phyloP scores from a whole-genome alignment of 2,797 vertebrate genomes.

The Hapalemur alaotrensis region DNA sequence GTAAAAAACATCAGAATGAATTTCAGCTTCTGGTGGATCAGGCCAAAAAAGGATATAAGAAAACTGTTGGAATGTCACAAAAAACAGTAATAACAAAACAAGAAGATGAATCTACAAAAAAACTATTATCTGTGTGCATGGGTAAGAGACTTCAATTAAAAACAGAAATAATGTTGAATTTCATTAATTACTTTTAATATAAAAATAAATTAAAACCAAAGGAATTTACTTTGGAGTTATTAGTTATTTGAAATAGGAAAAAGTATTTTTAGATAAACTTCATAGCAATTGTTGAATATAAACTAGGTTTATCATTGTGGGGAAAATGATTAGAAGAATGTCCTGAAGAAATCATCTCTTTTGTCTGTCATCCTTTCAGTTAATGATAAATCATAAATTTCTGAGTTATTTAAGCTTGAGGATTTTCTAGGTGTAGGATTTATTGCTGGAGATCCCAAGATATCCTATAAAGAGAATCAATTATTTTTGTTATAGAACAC shows the following conservation, averaged over 20 bases:
- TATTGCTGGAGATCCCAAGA: not conserved
- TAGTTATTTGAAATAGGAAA: not conserved
- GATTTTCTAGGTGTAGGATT: not conserved
- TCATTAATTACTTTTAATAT: slow-evolving; percentile 8
- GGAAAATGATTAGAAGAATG: not conserved
- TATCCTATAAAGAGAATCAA: not conserved
- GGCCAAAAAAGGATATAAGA: slow-evolving; percentile 82
- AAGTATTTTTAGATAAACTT: slow-evolving; percentile 25
- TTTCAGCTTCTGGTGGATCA: slow-evolving; percentile 85
- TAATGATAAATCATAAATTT: not conserved
- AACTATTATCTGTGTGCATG: not conserved
- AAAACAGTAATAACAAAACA: not conserved
- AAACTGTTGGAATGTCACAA: slow-evolving; percentile 47
- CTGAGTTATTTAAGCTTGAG: not conserved
- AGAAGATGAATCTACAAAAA: slow-evolving; percentile 19
- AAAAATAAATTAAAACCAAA: not conserved
- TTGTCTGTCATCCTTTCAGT: not conserved
- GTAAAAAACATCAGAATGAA: slow-evolving; percentile 83
- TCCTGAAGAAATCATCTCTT: not conserved
- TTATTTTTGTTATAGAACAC: not conserved
- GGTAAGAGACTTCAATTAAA: slow-evolving; percentile 75
- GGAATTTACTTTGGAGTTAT: not conserved
- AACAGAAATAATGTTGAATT: not conserved
- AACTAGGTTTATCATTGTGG: not conserved
- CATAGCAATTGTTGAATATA: not conserved